Conservation (phyloP, 1,140 invertebrate genomes). For the Ceratina calcarata region DNA sequence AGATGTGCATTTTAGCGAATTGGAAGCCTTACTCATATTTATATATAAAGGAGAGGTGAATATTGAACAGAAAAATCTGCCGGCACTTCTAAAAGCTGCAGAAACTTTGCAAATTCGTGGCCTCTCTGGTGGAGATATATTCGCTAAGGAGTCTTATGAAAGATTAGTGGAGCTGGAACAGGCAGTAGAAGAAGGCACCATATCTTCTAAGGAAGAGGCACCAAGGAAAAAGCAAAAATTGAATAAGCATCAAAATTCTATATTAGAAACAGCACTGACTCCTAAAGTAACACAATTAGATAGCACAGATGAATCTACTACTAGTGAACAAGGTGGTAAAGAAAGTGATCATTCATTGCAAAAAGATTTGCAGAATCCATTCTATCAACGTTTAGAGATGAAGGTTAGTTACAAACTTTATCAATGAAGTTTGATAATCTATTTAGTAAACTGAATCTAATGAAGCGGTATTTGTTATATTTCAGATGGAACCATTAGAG, state of each 20-base stretch:
- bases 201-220: slow-evolving; percentile 54
- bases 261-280: slow-evolving; percentile 71
- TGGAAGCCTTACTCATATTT: slow-evolving; percentile 83
- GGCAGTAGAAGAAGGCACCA: slow-evolving; percentile 54
- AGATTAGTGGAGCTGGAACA: slow-evolving; percentile 69
- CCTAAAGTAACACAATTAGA: slow-evolving; percentile 63
- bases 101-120: slow-evolving; percentile 84
- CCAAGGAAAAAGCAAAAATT: slow-evolving; percentile 73
- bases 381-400: slow-evolving; percentile 74
- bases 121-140: slow-evolving; percentile 80
- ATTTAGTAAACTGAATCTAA: not conserved
- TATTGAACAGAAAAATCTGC: slow-evolving; percentile 84
- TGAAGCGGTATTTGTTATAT: slow-evolving; percentile 21
- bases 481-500: slow-evolving; percentile 74
- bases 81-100: slow-evolving; percentile 83
- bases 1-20: slow-evolving; percentile 83
- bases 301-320: slow-evolving; percentile 63
- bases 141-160: slow-evolving; percentile 75
- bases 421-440: not conserved
- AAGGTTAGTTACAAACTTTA: slow-evolving; percentile 64
- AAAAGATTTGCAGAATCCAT: slow-evolving; percentile 66
- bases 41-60: slow-evolving; percentile 87
- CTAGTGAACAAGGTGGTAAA: slow-evolving; percentile 68
- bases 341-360: slow-evolving; percentile 62
- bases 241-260: slow-evolving; percentile 65